Evolutionary conservation across 2,888 invertebrate genomes (phyloP).

Genomic region (Parelbella ahira): DNA sequence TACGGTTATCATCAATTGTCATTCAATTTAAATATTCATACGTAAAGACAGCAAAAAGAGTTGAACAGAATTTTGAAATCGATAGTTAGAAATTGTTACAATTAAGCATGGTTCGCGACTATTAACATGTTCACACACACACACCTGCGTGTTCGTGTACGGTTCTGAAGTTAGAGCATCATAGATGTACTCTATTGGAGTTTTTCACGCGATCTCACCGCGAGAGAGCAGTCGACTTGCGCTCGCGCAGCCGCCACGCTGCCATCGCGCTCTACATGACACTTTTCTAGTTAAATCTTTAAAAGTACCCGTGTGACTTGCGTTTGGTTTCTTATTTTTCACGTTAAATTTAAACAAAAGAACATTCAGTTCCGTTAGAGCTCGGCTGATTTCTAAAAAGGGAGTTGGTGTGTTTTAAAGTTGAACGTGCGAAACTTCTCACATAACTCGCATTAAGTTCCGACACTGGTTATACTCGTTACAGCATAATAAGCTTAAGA

Average conservation of each 20-base stretch:
- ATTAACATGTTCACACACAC: conserved; percentile 15
- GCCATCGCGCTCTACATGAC: conserved; percentile 42
- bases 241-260: conserved; percentile 47
- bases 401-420: conserved; percentile 2
- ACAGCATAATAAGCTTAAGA: conserved; percentile 13
- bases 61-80: no score
- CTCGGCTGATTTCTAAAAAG: conserved; percentile 4
- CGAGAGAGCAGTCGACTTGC: conserved; percentile 68
- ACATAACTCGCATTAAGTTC: conserved; percentile 11
- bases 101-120: conserved; percentile 15
- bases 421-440: conserved; percentile 21
- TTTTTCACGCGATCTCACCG: conserved; percentile 78
- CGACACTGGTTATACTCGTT: conserved; percentile 9
- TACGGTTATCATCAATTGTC: no score
- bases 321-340: no score
- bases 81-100: conserved; percentile 4
- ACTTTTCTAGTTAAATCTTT: conserved; percentile 7
- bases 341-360: conserved; percentile 13
- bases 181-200: conserved; percentile 63
- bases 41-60: no score
- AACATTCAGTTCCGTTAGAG: conserved; percentile 15
- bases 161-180: conserved; percentile 35
- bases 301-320: conserved; percentile 7
- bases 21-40: no score
- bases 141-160: conserved; percentile 19